Evolutionary conservation across 2,797 vertebrate species (phyloP), one percentile per base, ranked within the genome.

Genomic region (Sebastes nivosus): DNA sequence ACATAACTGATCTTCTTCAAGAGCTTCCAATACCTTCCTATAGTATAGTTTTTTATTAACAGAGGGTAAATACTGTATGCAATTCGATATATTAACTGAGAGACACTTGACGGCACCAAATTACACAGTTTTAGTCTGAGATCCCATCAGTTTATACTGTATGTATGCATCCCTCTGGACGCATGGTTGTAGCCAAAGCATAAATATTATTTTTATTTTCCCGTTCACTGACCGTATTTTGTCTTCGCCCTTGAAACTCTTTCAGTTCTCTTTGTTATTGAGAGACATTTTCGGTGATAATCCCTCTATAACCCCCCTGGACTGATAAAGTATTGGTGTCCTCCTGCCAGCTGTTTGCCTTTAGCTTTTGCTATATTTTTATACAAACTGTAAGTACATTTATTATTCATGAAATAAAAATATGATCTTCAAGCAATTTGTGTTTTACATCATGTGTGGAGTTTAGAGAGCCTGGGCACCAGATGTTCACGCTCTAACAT

Each of bases 331-430:
- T 80, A 80, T 85, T 64, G 69, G 67, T 84, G 85, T 87, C 54
- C 80, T 77, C 63, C 66, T 79, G 70, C 82, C 86, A 86, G 83
- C 86, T 86, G 82, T 90, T 91, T 94, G 91, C 91, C 93, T 94
- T 94, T 92, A 93, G 91, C 89, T 92, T 92, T 90, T 94, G 92
- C 94, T 93, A 87, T 94, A 91, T 94, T 93, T 97, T 96, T 97
- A 95, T 97, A 97, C 92, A 94, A 92, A 95, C 93, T 96, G 95
- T 96, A 95, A 95, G 94, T 96, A 96, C 94, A 86, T 96, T 93
- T 96, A 96, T 95, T 96, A 96, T 94, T 93, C 91, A 94, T 95
- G 92, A 87, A 95, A 96, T 95, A 95, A 96, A 97, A 94, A 95
- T 79, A 77, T 77, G 29, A 66, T 85, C 38, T 67, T 87, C 64